Base-by-base conservation (phyloP, 1,140 invertebrate species). In the Polyergus mexicanus region DNA sequence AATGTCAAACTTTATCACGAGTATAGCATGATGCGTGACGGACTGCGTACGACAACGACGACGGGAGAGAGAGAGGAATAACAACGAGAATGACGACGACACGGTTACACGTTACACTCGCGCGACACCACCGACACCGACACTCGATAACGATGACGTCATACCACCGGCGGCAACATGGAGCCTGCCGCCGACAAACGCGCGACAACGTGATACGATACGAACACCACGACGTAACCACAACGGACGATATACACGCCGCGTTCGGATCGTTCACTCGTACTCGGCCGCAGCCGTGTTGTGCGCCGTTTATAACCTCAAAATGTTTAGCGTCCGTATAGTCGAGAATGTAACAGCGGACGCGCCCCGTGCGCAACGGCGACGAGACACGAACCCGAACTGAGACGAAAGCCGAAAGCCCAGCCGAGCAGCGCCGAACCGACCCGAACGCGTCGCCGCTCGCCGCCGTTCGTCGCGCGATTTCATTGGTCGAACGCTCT, bases 101-200 rank as follows among this genome's bases (percentile, higher is more conserved):
- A 69, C 62, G 86, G 84, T 54, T 66, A 71, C 86, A 90, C 88
- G 84, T 54, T 66, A 71, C 86, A 90, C 88, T 87, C 63, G 86
- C 84, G 89, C 83, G 78, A 68, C 85, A 89, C 88, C 86, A 90
- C 78, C 78, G 78, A 94, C 86, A 87, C 77, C 75, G 76, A 94
- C 93, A 93, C 89, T 92, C 91, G 88, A 93, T 91, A 90, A 91
- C 90, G 90, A 93, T 91, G 90, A 91, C 90, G 90, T 91, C 90
- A 91, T 89, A 85, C 86, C 90, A 86, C 84, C 83, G 90, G 75
- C 88, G 85, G 85, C 83, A 89, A 91, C 84, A 85, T 88, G 84
- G 84, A 89, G 84, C 87, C 88, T 68, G 63, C 65, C 54, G 78
- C 56, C 47, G 3, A 54, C 35, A 6, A 58, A 71, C 51, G 35